A percentile compares a stretch with the other conserved stretches of the same genome.
phyloP scores from a whole-genome alignment of 2,888 invertebrate species.

The Trichogramma evanescens region DNA sequence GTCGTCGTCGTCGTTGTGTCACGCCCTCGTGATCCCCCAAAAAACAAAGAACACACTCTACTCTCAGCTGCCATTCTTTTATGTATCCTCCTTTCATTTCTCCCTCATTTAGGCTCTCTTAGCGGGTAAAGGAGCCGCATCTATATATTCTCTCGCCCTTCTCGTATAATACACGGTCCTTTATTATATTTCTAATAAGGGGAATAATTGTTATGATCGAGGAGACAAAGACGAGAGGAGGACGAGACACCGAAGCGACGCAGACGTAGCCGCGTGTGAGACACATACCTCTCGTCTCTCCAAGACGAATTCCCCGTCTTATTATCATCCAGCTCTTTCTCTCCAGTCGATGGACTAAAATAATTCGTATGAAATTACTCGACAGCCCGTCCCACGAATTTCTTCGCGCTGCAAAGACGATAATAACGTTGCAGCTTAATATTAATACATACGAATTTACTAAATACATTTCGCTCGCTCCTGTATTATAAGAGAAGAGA shows the following conservation, averaged over 20 bases:
- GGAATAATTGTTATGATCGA: constrained; percentile 41
- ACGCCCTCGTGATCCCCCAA: too few species aligned
- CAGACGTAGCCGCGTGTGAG: background rate
- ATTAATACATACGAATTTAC: too few species aligned
- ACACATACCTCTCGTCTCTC: too few species aligned
- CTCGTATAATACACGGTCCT: constrained; percentile 23
- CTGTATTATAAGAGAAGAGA: too few species aligned
- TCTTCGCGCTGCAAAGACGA: too few species aligned
- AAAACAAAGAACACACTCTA: too few species aligned
- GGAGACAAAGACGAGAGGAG: constrained; percentile 23
- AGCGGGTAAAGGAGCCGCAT: background rate
- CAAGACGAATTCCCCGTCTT: background rate
- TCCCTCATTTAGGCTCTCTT: background rate
- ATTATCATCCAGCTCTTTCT: background rate
- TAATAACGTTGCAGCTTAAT: too few species aligned
- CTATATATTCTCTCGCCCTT: background rate
- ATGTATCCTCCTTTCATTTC: too few species aligned
- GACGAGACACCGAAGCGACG: constrained; percentile 5
- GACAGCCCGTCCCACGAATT: too few species aligned
- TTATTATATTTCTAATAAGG: constrained; percentile 45
- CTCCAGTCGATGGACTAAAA: constrained; percentile 10
- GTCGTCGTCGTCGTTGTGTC: too few species aligned
- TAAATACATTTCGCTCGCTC: too few species aligned
- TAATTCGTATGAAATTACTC: constrained; percentile 13
- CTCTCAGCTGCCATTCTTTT: too few species aligned